Percentiles rank a stretch among this genome's conserved stretches.
Conservation (phyloP, 2,888 invertebrate genomes). For the Philonicus albiceps region DNA sequence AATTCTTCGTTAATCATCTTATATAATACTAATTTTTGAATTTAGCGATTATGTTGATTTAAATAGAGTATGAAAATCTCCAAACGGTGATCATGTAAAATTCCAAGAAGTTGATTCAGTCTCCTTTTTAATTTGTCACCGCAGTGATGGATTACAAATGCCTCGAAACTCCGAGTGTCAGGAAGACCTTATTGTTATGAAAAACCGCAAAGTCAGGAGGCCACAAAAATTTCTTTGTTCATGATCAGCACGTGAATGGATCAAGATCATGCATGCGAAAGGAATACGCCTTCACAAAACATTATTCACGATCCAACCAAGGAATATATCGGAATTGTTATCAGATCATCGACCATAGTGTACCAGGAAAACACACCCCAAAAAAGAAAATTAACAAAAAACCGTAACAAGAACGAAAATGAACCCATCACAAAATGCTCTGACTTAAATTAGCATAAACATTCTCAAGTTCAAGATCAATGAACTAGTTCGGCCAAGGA, state of each 20-base stretch:
- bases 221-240: neutral
- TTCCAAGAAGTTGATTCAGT: neutral
- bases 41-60: neutral
- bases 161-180: neutral
- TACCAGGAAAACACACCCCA: neutral
- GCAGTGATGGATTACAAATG: neutral
- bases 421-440: neutral
- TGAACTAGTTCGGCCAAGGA: slow-evolving; percentile 13
- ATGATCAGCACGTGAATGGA: neutral
- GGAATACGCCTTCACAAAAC: neutral
- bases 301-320: neutral
- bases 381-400: neutral
- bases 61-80: neutral
- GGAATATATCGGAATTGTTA: neutral
- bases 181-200: neutral
- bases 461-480: slow-evolving; percentile 11
- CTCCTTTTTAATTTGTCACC: neutral
- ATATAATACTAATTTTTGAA: neutral
- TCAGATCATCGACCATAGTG: slow-evolving; percentile 25
- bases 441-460: slow-evolving; percentile 18
- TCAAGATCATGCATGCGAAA: neutral
- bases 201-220: neutral
- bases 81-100: neutral
- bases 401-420: neutral
- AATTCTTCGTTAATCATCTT: too few relatives aligned